Evolutionary conservation across 2,888 invertebrate genomes (phyloP).

Genomic region (Eulithis testata): DNA sequence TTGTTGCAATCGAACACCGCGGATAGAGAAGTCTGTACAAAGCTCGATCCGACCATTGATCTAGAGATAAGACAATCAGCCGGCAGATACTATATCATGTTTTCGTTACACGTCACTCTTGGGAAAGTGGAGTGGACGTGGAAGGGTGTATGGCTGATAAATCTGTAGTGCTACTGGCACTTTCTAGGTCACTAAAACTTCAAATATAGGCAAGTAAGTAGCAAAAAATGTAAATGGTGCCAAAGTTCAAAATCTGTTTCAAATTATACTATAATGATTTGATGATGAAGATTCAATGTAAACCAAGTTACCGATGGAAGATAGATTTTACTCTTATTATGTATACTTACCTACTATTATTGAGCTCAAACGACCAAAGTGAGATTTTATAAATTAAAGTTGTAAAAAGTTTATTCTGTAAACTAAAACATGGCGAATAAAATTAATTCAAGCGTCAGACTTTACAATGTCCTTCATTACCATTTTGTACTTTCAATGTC

Average conservation of each 20-base stretch:
- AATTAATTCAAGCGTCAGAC: background rate
- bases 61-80: constrained; percentile 46
- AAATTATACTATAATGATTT: too few species aligned
- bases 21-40: constrained; percentile 58
- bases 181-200: background rate
- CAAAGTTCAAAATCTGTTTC: too few species aligned
- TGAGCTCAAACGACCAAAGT: too few species aligned
- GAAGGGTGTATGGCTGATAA: constrained; percentile 11
- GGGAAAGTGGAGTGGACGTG: constrained; percentile 25
- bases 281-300: too few species aligned
- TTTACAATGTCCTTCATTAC: background rate
- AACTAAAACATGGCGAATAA: too few species aligned
- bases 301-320: too few species aligned
- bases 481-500: background rate
- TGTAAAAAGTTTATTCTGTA: too few species aligned
- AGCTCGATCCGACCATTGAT: constrained; percentile 35
- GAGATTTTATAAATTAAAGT: too few species aligned
- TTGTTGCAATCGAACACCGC: constrained; percentile 69
- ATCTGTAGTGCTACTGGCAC: background rate
- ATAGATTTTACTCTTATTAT: too few species aligned
- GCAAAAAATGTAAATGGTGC: too few species aligned
- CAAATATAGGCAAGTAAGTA: too few species aligned
- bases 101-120: constrained; percentile 31
- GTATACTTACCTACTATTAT: too few species aligned
- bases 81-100: constrained; percentile 48